Percentiles rank a stretch among this genome's conserved stretches.
These are phyloP conservation scores for Dexiosoma caninum DNA, from an alignment of 2,888 invertebrate genomes.

Conservation along the genomic window DNA sequence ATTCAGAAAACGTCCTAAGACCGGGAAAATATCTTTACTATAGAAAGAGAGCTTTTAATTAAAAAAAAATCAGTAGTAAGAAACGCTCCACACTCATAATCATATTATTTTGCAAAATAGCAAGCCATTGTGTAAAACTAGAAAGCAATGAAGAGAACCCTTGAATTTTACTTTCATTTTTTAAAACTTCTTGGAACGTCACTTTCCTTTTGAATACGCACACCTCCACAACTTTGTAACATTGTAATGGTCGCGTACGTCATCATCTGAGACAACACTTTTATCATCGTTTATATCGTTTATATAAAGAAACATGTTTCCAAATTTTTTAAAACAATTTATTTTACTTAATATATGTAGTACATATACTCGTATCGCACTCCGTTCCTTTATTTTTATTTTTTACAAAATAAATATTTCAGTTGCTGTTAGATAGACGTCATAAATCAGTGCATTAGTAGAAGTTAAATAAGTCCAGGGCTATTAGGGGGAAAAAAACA, in stretches of 20 bases:
- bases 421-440: slow-evolving; percentile 69
- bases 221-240: background rate
- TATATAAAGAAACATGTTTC: slow-evolving; percentile 4
- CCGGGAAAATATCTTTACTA: too few relatives aligned
- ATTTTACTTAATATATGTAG: slow-evolving; percentile 40
- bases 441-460: slow-evolving; percentile 69
- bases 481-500: slow-evolving; percentile 11
- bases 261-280: slow-evolving; percentile 19
- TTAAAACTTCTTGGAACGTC: slow-evolving; percentile 37
- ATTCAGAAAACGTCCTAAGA: too few relatives aligned
- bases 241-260: slow-evolving; percentile 2
- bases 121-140: slow-evolving; percentile 15
- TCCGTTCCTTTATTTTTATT: background rate
- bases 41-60: too few relatives aligned
- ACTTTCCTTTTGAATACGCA: slow-evolving; percentile 25
- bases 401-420: slow-evolving; percentile 31
- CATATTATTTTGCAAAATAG: background rate
- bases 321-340: slow-evolving; percentile 34
- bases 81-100: too few relatives aligned
- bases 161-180: slow-evolving; percentile 55
- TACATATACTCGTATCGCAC: too few relatives aligned
- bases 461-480: slow-evolving; percentile 42
- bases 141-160: slow-evolving; percentile 31
- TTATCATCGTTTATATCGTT: slow-evolving; percentile 14
- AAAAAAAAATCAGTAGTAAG: too few relatives aligned